phyloP scores from a whole-genome alignment of 2,113 vertebrate genomes.

The Symphodus melops region DNA sequence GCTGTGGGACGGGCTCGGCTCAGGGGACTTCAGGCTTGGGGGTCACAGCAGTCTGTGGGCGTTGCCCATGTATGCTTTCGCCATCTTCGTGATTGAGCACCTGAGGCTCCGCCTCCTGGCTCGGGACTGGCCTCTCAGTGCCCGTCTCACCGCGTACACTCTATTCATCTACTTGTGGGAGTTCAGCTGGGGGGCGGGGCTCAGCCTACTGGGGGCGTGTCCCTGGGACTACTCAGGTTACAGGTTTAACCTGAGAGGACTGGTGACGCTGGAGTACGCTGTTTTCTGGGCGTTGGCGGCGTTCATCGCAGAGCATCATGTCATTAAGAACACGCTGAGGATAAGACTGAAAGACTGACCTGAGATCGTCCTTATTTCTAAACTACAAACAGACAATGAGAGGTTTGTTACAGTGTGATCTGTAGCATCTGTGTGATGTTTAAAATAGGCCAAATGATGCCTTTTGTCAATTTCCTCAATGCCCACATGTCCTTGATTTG shows the following conservation, averaged over 20 bases:
- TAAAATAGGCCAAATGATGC: too few species aligned
- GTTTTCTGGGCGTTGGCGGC: slow-evolving; percentile 78
- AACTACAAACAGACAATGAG: neutral
- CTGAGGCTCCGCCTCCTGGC: slow-evolving; percentile 67
- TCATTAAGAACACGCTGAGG: slow-evolving; percentile 81
- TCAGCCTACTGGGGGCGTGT: slow-evolving; percentile 78
- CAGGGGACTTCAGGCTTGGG: slow-evolving; percentile 69
- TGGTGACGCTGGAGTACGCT: slow-evolving; percentile 84
- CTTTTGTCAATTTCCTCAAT: too few species aligned
- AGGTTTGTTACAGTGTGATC: too few species aligned
- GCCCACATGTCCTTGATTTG: too few species aligned
- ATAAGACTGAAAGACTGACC: slow-evolving; percentile 66
- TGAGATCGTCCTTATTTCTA: neutral
- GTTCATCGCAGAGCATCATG: slow-evolving; percentile 80
- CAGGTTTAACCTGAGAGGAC: slow-evolving; percentile 76
- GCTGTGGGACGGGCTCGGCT: slow-evolving; percentile 72
- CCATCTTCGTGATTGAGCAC: slow-evolving; percentile 79
- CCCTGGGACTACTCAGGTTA: slow-evolving; percentile 85
- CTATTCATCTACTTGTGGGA: slow-evolving; percentile 83
- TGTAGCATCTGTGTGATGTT: too few species aligned
- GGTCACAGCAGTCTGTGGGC: slow-evolving; percentile 84
- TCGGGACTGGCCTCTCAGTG: slow-evolving; percentile 52
- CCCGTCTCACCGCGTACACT: slow-evolving; percentile 74
- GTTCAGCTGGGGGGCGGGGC: slow-evolving; percentile 78
- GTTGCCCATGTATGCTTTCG: slow-evolving; percentile 81